Percentiles rank a stretch among this genome's conserved stretches.
phyloP scores from a whole-genome alignment of 2,113 vertebrate genomes.

The Platysternon megacephalum region DNA sequence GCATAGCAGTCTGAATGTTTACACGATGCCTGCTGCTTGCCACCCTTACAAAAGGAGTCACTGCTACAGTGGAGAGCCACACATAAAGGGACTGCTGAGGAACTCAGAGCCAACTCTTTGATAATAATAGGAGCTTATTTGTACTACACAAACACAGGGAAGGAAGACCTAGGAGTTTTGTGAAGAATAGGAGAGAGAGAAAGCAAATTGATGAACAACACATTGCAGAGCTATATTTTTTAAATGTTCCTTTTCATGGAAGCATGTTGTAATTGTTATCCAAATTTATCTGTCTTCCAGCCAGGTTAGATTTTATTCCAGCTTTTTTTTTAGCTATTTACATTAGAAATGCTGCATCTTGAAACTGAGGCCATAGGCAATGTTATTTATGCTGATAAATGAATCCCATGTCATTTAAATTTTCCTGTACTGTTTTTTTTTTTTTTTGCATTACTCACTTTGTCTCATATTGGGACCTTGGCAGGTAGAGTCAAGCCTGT shows the following conservation, averaged over 20 bases:
- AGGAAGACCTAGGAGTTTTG: not conserved
- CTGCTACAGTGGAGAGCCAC: not conserved
- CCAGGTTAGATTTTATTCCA: not conserved
- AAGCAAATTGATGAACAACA: not conserved
- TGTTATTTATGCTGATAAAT: not conserved
- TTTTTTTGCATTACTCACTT: not conserved
- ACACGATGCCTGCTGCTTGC: not conserved
- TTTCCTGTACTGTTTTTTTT: not conserved
- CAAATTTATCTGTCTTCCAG: not conserved
- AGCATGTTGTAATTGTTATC: not conserved
- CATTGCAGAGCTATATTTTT: not conserved
- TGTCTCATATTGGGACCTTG: not conserved
- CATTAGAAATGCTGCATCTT: not conserved
- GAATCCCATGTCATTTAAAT: not conserved
- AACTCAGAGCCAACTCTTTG: not conserved
- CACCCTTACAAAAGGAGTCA: not conserved
- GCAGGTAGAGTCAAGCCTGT: not conserved
- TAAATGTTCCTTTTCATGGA: not conserved
- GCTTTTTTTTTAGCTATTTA: not conserved
- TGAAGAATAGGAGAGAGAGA: not conserved
- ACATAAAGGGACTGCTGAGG: constrained; percentile 24
- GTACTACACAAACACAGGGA: not conserved
- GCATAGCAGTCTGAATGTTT: not conserved
- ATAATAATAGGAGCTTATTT: not conserved
- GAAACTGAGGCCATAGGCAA: not conserved